A percentile compares a stretch with the other conserved stretches of the same genome.
Conservation (phyloP, 1,140 invertebrate species). For the Polypedilum vanderplanki region DNA sequence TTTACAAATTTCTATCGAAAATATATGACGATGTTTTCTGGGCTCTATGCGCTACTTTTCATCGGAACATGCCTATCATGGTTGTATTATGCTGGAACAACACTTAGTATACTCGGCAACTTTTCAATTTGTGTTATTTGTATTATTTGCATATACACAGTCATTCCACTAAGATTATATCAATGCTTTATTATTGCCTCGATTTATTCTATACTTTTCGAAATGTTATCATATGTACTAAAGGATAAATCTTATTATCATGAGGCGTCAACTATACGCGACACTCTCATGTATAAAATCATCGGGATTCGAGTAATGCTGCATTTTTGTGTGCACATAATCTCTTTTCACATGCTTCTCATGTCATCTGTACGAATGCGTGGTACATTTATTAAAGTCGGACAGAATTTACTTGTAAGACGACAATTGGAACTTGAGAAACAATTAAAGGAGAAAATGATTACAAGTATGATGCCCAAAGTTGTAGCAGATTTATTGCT, state of each 20-base stretch:
- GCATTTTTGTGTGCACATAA: conserved; percentile 84
- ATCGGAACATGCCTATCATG: conserved; percentile 3
- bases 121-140: conserved; percentile 82
- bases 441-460: conserved; percentile 93
- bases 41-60: conserved; percentile 52
- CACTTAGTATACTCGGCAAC: conserved; percentile 66
- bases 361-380: conserved; percentile 88
- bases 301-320: conserved; percentile 68
- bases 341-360: conserved; percentile 86
- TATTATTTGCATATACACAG: conserved; percentile 83
- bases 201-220: conserved; percentile 76
- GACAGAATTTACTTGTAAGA: conserved; percentile 79
- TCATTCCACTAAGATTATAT: conserved; percentile 86
- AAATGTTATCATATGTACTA: conserved; percentile 52
- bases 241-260: conserved; percentile 43
- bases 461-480: conserved; percentile 92
- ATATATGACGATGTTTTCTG: conserved; percentile 57
- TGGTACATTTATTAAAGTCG: conserved; percentile 95
- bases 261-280: conserved; percentile 37
- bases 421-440: conserved; percentile 88
- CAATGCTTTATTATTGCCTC: conserved; percentile 68
- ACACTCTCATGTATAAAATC: conserved; percentile 49
- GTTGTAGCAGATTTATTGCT: conserved; percentile 83
- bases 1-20: conserved; percentile 59
- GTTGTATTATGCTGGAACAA: conserved; percentile 20